Evolutionary conservation across 2,113 vertebrate species (phyloP).

Genomic region (Heliornis fulica): DNA sequence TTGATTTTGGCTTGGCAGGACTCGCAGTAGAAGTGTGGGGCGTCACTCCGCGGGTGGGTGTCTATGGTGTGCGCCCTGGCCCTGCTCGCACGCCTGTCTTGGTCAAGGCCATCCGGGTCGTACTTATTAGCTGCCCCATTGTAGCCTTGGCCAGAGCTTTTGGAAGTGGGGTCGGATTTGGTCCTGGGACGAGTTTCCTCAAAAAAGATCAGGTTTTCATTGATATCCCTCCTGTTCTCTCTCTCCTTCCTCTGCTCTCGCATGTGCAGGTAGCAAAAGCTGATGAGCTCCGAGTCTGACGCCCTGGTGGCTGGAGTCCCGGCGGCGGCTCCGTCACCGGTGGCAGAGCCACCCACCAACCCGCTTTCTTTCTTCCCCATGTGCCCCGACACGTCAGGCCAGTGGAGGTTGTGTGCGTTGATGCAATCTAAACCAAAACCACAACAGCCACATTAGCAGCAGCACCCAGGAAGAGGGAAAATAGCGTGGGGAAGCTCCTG

Average conservation of each 20-base stretch:
- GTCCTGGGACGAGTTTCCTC: conserved; percentile 87
- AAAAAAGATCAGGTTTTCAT: conserved; percentile 93
- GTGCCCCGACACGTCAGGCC: conserved; percentile 77
- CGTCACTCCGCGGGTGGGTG: conserved; percentile 74
- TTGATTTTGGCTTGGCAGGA: conserved; percentile 91
- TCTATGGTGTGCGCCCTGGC: conserved; percentile 87
- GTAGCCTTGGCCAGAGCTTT: conserved; percentile 84
- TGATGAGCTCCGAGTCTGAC: conserved; percentile 88
- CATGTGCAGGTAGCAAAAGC: conserved; percentile 95
- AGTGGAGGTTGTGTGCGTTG: conserved; percentile 83
- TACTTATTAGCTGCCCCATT: conserved; percentile 52
- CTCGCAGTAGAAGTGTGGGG: conserved; percentile 85
- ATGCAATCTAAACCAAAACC: conserved; percentile 94
- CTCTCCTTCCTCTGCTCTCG: conserved; percentile 90
- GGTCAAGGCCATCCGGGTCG: conserved; percentile 65
- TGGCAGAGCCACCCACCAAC: conserved; percentile 79
- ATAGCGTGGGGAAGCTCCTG: background rate
- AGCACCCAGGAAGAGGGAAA: background rate
- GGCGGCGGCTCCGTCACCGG: conserved; percentile 74
- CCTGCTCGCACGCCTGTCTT: conserved; percentile 78
- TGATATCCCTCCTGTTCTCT: conserved; percentile 86
- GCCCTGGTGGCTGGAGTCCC: conserved; percentile 72
- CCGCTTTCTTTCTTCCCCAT: conserved; percentile 86
- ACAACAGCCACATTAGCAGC: conserved; percentile 51
- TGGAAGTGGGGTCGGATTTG: conserved; percentile 93